phyloP scores from a whole-genome alignment of 2,113 vertebrate species.

The Phainopepla nitens region DNA sequence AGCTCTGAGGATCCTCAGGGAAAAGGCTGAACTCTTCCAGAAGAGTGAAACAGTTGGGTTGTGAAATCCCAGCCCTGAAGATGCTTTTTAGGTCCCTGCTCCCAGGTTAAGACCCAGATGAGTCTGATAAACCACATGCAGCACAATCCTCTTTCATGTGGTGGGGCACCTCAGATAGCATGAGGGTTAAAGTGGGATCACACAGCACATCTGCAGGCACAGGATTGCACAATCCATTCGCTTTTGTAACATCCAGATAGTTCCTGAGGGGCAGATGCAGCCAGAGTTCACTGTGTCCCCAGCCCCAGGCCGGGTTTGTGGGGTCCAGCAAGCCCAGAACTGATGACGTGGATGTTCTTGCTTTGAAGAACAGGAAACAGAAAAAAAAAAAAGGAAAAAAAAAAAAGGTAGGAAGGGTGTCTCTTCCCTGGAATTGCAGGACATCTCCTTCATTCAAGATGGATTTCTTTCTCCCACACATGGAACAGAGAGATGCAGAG shows the following conservation, averaged over 20 bases:
- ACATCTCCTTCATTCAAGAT: background rate
- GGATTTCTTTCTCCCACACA: background rate
- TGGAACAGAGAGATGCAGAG: background rate
- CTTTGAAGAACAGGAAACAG: background rate
- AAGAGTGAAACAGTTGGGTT: background rate
- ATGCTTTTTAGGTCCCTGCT: background rate
- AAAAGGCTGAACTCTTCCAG: background rate
- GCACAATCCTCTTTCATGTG: accelerated
- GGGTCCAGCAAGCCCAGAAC: background rate
- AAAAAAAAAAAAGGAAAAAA: background rate
- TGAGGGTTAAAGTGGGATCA: background rate
- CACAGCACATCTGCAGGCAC: background rate
- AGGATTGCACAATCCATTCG: background rate
- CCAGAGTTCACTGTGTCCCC: background rate
- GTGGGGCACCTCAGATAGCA: background rate
- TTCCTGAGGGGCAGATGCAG: background rate
- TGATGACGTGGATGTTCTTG: background rate
- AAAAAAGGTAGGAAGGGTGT: background rate
- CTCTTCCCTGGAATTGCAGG: background rate
- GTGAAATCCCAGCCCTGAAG: background rate
- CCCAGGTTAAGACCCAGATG: background rate
- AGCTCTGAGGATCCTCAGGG: background rate
- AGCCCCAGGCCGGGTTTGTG: background rate
- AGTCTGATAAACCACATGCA: background rate
- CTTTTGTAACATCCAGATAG: background rate